Base-by-base conservation (phyloP, 2,797 vertebrate species). In the Aratinga solstitialis region DNA sequence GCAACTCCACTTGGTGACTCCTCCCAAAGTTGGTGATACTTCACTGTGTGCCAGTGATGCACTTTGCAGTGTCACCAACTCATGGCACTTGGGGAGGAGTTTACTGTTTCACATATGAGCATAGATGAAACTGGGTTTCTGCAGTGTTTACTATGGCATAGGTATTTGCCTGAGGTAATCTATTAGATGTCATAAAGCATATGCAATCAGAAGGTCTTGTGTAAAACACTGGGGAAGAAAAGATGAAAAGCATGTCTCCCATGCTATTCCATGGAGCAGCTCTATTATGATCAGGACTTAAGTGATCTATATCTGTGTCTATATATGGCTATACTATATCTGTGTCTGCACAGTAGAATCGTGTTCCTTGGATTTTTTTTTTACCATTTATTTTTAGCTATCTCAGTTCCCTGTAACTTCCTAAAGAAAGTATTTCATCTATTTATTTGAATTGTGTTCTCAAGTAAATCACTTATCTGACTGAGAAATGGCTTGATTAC, bases 361-460 rank as follows among this genome's bases (percentile, higher is more conserved):
- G 4, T 73, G 18, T 88, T 84, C 62, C 59, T 63, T 32, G 30
- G 17, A 32, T 43, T 68, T 4, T 42, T 43, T 54, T 71, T 69
- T 51, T 54, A 40, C 36, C 8, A 56, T 74, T 84, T 90, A 54
- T 93, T 94, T 95, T 91, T 94, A 84, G 67, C 59, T 84, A 45
- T 34, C n/a, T 87, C 54, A 11, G 34, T 69, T 89, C 80, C 17
- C 54, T 89, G 32, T 48, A 62, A 59, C 67, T 82, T 87, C 32
- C 26, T 84, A 58, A 62, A 86, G 34, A 78, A 93, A 88, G 54
- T 69, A 53, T 71, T 87, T 94, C 34, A 67, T 56, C 20, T 47
- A 68, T 94, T 71, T 93, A 74, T 80, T 85, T 87, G 43, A 71
- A 77, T 48, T 71, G 26, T 65, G 10, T 77, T 73, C 29, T 36